A percentile compares a stretch with the other conserved stretches of the same genome.
Conservation (phyloP, 2,113 vertebrate species). For the Odontesthes bonariensis region DNA sequence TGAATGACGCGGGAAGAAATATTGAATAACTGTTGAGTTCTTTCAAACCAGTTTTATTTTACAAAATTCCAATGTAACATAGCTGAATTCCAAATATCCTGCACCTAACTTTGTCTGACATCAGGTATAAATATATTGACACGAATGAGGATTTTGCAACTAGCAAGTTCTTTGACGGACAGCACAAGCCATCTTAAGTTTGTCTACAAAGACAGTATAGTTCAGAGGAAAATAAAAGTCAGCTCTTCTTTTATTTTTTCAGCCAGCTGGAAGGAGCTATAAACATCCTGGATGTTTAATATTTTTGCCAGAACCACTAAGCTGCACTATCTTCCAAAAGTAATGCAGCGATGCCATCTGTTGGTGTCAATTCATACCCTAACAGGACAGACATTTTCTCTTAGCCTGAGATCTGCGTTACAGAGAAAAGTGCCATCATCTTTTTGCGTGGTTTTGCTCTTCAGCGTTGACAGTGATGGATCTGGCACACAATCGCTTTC, state of each 20-base stretch:
- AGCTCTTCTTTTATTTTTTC: constrained; percentile 2
- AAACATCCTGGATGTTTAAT: background rate
- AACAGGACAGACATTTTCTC: background rate
- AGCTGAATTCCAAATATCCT: background rate
- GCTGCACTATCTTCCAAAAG: constrained; percentile 2
- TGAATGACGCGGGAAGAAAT: accelerated
- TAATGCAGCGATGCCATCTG: constrained; percentile 53
- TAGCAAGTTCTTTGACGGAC: background rate
- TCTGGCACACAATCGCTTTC: background rate
- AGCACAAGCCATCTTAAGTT: background rate
- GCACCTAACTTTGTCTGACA: background rate
- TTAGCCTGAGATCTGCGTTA: background rate
- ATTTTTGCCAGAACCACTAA: background rate
- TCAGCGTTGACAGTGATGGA: background rate
- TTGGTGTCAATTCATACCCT: constrained; percentile 26
- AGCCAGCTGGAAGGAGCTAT: constrained; percentile 16
- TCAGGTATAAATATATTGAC: background rate
- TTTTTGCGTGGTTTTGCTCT: background rate
- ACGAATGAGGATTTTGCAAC: background rate
- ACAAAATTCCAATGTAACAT: background rate
- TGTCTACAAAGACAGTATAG: background rate
- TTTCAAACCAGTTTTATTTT: constrained; percentile 27
- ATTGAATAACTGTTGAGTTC: background rate
- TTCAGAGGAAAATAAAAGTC: background rate
- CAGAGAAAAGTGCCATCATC: constrained; percentile 7